phyloP scores from a whole-genome alignment of 2,113 vertebrate species.

The Gymnarchus niloticus region DNA sequence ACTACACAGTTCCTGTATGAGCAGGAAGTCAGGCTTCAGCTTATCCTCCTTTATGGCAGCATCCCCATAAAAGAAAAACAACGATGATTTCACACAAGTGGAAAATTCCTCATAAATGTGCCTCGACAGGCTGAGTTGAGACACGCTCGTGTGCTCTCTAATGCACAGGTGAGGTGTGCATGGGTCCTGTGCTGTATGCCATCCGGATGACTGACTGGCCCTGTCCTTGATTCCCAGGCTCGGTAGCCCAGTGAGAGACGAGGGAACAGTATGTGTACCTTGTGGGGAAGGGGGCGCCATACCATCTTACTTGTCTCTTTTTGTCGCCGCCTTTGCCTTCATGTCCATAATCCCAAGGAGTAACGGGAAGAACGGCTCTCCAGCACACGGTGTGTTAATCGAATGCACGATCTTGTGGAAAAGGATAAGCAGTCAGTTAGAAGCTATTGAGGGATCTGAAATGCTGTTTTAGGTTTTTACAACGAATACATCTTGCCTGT shows the following conservation, averaged over 20 bases:
- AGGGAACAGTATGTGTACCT: background rate
- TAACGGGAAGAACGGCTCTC: background rate
- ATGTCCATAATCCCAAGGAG: background rate
- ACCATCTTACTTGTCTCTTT: background rate
- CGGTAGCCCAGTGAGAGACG: background rate
- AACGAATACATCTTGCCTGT: no score
- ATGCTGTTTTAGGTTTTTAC: no score
- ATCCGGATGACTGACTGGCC: background rate
- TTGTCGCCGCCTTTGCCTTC: background rate
- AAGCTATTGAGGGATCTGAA: no score
- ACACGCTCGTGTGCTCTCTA: conserved; percentile 6
- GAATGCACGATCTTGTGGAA: no score
- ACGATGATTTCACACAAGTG: conserved; percentile 46
- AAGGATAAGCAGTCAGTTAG: no score
- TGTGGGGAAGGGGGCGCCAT: background rate
- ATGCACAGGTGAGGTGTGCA: background rate
- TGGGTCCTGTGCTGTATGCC: background rate
- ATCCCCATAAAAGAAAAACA: conserved; percentile 40
- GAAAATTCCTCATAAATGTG: conserved; percentile 48
- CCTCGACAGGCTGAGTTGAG: conserved; percentile 12
- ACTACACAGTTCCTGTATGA: conserved; percentile 36
- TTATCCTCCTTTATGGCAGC: conserved; percentile 34
- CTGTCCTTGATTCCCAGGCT: background rate
- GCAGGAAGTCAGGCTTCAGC: conserved; percentile 28
- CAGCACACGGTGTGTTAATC: background rate